These are phyloP conservation scores for Tanaodytes sp. DNA, from an alignment of 2,888 invertebrate genomes.

Conservation along the genomic window DNA sequence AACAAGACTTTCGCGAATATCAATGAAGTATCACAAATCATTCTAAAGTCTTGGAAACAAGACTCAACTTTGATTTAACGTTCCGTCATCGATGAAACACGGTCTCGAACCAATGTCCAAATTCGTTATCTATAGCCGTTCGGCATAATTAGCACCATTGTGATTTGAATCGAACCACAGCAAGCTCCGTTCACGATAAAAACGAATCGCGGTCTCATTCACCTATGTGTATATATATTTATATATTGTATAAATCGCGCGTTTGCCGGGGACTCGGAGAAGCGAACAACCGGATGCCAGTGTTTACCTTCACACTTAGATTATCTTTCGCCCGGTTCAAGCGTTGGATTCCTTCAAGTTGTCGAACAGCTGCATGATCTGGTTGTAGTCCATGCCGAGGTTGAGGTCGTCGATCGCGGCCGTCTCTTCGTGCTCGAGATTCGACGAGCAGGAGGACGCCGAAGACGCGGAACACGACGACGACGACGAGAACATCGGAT, in stretches of 20 bases:
- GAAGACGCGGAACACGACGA: constrained; percentile 70
- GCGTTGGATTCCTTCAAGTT: constrained; percentile 95
- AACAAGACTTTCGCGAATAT: no score
- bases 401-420: constrained; percentile 85
- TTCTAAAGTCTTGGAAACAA: no score
- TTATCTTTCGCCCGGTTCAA: constrained; percentile 73
- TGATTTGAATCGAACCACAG: constrained; percentile 18
- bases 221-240: no score
- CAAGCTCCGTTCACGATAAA: neutral
- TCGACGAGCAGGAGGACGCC: constrained; percentile 62
- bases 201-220: constrained; percentile 31
- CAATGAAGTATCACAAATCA: no score
- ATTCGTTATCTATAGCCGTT: no score
- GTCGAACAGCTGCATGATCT: constrained; percentile 98
- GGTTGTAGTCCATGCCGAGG: constrained; percentile 94
- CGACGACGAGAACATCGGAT: constrained; percentile 85
- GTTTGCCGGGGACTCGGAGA: constrained; percentile 22
- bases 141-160: neutral
- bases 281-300: constrained; percentile 25
- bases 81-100: no score
- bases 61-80: no score
- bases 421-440: constrained; percentile 75
- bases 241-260: constrained; percentile 37
- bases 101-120: no score
- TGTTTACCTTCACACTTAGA: constrained; percentile 26